Conservation (phyloP, 2,888 invertebrate genomes). For the Cremastinae sp. region DNA sequence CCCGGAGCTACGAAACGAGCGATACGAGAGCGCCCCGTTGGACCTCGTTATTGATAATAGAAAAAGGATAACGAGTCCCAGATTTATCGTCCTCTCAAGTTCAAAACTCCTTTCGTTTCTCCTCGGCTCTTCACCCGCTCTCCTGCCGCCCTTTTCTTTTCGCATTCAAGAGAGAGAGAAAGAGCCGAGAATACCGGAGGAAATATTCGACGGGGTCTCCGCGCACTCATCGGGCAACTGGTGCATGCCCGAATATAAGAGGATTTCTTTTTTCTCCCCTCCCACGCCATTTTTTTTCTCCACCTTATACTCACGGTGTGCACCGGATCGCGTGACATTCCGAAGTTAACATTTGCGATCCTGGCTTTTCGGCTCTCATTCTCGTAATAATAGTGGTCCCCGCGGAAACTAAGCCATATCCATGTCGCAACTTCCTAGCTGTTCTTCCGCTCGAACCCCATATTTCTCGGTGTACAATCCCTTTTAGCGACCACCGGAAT, state of each 20-base stretch:
- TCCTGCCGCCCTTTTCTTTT: constrained; percentile 24
- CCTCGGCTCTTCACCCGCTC: not conserved
- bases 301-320: constrained; percentile 7
- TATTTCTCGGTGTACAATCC: constrained; percentile 17
- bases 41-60: constrained; percentile 52
- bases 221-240: constrained; percentile 31
- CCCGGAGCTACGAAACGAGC: constrained; percentile 54
- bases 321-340: constrained; percentile 61
- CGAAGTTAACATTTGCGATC: constrained; percentile 64
- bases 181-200: constrained; percentile 38
- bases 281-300: not conserved
- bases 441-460: constrained; percentile 20
- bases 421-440: constrained; percentile 21
- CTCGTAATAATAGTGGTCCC: not conserved
- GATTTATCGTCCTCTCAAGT: constrained; percentile 54
- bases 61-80: constrained; percentile 54
- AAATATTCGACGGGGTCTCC: constrained; percentile 31
- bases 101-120: constrained; percentile 43
- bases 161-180: constrained; percentile 22
- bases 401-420: constrained; percentile 20
- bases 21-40: constrained; percentile 47
- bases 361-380: constrained; percentile 41
- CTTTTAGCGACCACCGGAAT: constrained; percentile 37
- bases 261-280: constrained; percentile 14
- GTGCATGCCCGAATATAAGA: constrained; percentile 48